Evolutionary conservation across 1,140 invertebrate species (phyloP).

Genomic region (Diachasma alloeum): DNA sequence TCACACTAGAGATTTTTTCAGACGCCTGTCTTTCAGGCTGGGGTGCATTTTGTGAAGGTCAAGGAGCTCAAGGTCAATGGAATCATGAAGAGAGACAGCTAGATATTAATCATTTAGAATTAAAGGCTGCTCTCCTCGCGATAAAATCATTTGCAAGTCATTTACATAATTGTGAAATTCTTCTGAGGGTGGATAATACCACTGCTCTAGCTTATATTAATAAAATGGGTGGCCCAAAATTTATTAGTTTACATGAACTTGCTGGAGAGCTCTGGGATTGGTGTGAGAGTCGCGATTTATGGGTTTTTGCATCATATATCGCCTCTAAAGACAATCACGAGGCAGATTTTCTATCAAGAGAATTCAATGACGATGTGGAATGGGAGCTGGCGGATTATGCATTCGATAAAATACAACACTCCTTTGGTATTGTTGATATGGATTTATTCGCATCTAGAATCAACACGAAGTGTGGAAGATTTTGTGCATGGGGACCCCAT

Average conservation of each 20-base stretch:
- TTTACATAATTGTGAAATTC: background rate
- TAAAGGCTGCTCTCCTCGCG: background rate
- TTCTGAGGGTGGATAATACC: background rate
- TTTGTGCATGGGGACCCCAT: background rate
- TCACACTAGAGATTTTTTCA: constrained; percentile 23
- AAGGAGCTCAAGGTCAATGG: constrained; percentile 3
- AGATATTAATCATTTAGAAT: constrained; percentile 8
- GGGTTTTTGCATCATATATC: background rate
- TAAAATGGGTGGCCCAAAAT: background rate
- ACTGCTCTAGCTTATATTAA: background rate
- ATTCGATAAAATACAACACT: background rate
- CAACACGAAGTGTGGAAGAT: constrained; percentile 5
- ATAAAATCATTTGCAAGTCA: constrained; percentile 2
- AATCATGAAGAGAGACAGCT: background rate
- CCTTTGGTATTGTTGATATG: background rate
- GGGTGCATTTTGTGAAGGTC: background rate
- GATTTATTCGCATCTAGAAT: background rate
- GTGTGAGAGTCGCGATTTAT: background rate
- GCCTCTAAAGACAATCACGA: background rate
- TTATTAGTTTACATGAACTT: background rate
- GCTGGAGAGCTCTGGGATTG: background rate
- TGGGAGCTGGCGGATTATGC: background rate
- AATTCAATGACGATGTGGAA: background rate
- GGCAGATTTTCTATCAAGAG: background rate
- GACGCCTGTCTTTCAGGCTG: constrained; percentile 14